Percentiles rank a stretch among this genome's conserved stretches.
Conservation (phyloP, 2,797 vertebrate species). For the Phaenicophaeus curvirostris region DNA sequence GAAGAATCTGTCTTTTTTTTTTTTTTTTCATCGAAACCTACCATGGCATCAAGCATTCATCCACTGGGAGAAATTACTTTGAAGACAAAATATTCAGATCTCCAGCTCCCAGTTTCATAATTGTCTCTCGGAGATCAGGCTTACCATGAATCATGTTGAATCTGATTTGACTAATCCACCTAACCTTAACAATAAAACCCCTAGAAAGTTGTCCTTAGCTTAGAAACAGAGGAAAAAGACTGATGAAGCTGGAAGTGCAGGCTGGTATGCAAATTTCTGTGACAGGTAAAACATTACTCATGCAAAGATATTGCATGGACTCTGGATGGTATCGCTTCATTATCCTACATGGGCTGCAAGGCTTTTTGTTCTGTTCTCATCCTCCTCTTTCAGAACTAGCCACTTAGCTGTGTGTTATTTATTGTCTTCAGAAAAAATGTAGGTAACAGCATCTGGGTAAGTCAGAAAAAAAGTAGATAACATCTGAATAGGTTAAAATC, state of each 20-base stretch:
- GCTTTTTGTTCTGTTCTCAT: neutral
- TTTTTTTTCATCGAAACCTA: neutral
- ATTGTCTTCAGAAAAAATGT: neutral
- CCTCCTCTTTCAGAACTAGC: neutral
- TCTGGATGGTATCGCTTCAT: neutral
- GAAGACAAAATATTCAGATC: neutral
- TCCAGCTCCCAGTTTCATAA: neutral
- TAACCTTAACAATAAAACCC: neutral
- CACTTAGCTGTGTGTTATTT: neutral
- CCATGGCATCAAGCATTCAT: neutral
- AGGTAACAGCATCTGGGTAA: neutral
- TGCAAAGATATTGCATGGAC: neutral
- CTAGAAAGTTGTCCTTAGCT: neutral
- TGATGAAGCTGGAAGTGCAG: neutral
- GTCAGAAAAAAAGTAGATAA: neutral
- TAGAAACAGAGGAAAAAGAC: neutral
- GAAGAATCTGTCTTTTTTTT: neutral
- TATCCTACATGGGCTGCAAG: neutral
- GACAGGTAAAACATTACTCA: neutral
- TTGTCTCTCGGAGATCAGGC: neutral
- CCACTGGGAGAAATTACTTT: neutral
- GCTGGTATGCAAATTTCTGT: neutral
- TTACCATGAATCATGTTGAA: neutral
- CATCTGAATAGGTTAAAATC: neutral
- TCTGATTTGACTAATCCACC: neutral